Base-by-base conservation (phyloP, 2,888 invertebrate genomes). In the Endomychus coccineus region DNA sequence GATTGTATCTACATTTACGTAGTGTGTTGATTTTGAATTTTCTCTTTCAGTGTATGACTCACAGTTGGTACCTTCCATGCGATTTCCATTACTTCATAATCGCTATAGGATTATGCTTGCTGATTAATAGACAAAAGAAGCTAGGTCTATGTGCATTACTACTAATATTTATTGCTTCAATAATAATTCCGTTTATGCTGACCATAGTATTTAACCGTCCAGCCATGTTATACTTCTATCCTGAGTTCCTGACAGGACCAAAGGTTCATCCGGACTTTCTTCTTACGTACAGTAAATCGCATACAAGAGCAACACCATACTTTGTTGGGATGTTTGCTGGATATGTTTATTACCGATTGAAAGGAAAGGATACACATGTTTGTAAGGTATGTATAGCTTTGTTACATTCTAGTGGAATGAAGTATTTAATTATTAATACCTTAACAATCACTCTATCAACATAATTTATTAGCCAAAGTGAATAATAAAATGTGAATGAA, bases 21-120 rank as follows among this genome's bases (percentile, higher is more conserved):
- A n/a, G n/a, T n/a, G n/a, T n/a, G n/a, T n/a, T n/a, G n/a, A n/a
- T n/a, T n/a, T n/a, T n/a, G n/a, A 22, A 4, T 22, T 11, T 3
- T 19, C 34, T 38, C 28, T 66, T 70, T 22, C 63, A 82, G 81
- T 82, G 82, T 51, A 69, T 81, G 61, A 67, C 75, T 1, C 71
- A 75, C 42, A 71, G 78, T 1, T 82, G 82, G 82, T 80, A 79
- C 60, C 69, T 81, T 21, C 76, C 82, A 0, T 78, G 77, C 41
- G 82, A 82, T 59, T 78, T 80, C 62, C 81, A 82, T 56, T 77
- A 72, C 62, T 79, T 78, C 60, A 61, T 75, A 28, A 55, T 78
- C 10, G 71, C 73, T 0, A 58, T 74, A n/a, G 52, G 71, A 11
- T 46, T 71, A 10, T 71, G 67, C 48, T 57, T 66, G 45, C 30